These are phyloP conservation scores for Pica pica DNA, from an alignment of 2,113 vertebrate genomes.

Conservation along the genomic window DNA sequence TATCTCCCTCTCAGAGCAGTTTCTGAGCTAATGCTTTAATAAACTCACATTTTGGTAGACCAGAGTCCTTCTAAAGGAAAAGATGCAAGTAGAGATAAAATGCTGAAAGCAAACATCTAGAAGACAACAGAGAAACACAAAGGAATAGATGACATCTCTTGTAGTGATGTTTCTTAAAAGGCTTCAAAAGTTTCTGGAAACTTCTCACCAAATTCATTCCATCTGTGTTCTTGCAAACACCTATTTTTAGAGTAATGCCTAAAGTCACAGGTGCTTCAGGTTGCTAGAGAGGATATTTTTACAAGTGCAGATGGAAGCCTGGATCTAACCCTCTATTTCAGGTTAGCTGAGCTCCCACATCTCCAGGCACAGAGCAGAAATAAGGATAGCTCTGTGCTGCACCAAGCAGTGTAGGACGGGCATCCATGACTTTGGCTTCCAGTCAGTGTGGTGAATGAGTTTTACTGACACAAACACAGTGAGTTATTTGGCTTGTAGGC, in stretches of 20 bases:
- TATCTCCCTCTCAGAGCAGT: neutral
- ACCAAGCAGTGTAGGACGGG: fast-evolving
- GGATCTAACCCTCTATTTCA: neutral
- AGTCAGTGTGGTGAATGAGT: neutral
- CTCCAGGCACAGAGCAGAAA: neutral
- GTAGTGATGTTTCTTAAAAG: neutral
- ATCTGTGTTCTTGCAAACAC: neutral
- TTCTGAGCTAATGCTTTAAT: neutral
- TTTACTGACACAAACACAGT: slow-evolving; percentile 27
- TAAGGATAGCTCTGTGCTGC: neutral
- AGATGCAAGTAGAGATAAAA: neutral
- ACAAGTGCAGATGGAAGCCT: neutral
- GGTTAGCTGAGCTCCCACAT: neutral
- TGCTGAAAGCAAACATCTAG: neutral
- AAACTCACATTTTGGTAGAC: neutral
- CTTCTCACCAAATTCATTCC: neutral
- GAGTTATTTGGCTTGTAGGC: neutral
- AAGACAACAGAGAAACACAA: neutral
- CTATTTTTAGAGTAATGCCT: neutral
- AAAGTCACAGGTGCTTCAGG: slow-evolving; percentile 9
- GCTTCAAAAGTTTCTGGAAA: neutral
- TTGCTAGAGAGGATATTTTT: neutral
- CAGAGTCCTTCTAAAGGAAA: neutral
- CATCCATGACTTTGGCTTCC: neutral
- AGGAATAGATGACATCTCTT: neutral